phyloP scores from a whole-genome alignment of 2,888 invertebrate species.

The Pristionchus maxplancki region DNA sequence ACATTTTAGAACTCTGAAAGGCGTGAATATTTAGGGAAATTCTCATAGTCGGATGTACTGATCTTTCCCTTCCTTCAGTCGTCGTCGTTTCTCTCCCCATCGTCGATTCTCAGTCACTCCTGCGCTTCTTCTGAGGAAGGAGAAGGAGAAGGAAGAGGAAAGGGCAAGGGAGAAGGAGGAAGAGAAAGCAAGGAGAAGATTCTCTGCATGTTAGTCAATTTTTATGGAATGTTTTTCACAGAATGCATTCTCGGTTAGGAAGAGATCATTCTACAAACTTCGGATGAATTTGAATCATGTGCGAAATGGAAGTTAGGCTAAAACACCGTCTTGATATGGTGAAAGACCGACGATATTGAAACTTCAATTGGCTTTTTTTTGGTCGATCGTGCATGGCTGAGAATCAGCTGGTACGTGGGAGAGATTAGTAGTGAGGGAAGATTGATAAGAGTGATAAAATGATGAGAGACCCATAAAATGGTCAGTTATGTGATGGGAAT shows the following conservation, averaged over 20 bases:
- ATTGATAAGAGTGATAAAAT: neutral
- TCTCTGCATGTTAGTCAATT: neutral
- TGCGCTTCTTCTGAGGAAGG: neutral
- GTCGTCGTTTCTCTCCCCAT: slow-evolving; percentile 48
- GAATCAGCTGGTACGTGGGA: slow-evolving; percentile 2
- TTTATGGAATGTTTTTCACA: neutral
- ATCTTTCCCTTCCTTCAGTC: slow-evolving; percentile 20
- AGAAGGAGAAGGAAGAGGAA: slow-evolving; percentile 25
- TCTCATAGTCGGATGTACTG: too few species aligned
- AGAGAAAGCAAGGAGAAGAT: neutral
- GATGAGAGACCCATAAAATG: neutral
- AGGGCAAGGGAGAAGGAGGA: slow-evolving; percentile 3
- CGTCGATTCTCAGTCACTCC: slow-evolving; percentile 37
- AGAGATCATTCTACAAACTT: too few species aligned
- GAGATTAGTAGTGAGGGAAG: neutral
- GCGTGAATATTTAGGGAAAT: too few species aligned
- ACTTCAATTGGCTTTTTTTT: too few species aligned
- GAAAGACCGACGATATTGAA: too few species aligned
- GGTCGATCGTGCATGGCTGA: too few species aligned
- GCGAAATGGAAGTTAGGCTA: too few species aligned
- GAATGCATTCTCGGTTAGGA: too few species aligned
- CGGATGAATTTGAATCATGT: too few species aligned
- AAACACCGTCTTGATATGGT: too few species aligned
- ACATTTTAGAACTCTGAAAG: too few species aligned
- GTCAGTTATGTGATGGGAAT: neutral